Conservation (phyloP, 2,888 invertebrate genomes). For the Stenotaenia linearis region DNA sequence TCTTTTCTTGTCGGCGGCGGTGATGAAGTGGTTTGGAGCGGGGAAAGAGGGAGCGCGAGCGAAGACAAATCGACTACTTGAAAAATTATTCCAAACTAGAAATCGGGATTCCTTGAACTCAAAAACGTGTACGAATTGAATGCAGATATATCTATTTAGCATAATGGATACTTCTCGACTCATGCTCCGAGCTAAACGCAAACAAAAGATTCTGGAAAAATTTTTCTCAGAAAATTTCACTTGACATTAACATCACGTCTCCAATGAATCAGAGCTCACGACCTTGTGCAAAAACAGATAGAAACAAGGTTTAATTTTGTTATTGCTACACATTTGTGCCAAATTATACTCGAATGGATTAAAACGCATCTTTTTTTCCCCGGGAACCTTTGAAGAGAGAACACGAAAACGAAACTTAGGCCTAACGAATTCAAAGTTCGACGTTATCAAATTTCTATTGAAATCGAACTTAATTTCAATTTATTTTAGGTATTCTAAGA, state of each 20-base stretch:
- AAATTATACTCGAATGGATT: neutral
- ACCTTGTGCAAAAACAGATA: neutral
- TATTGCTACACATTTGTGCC: conserved; percentile 4
- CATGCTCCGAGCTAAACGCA: conserved; percentile 4
- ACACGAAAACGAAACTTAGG: neutral
- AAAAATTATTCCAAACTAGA: neutral
- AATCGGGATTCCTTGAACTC: conserved; percentile 1
- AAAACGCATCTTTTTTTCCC: neutral
- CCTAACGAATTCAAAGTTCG: neutral
- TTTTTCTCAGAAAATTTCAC: conserved; percentile 5
- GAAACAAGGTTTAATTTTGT: conserved; percentile 5
- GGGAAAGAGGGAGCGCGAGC: neutral
- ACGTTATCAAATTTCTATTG: too few relatives aligned
- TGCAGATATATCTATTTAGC: conserved; percentile 4
- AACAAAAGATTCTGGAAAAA: neutral
- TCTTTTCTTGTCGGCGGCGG: neutral
- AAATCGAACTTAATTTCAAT: too few relatives aligned
- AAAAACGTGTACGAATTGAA: conserved; percentile 9
- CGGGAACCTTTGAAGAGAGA: neutral
- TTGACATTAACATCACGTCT: neutral
- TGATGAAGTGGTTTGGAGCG: neutral
- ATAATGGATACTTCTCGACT: conserved; percentile 4
- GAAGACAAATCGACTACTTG: neutral
- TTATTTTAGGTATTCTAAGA: too few relatives aligned
- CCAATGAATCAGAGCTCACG: conserved; percentile 9